Percentiles rank a stretch among this genome's conserved stretches.
phyloP scores from a whole-genome alignment of 2,797 vertebrate species.

The Parambassis ranga region DNA sequence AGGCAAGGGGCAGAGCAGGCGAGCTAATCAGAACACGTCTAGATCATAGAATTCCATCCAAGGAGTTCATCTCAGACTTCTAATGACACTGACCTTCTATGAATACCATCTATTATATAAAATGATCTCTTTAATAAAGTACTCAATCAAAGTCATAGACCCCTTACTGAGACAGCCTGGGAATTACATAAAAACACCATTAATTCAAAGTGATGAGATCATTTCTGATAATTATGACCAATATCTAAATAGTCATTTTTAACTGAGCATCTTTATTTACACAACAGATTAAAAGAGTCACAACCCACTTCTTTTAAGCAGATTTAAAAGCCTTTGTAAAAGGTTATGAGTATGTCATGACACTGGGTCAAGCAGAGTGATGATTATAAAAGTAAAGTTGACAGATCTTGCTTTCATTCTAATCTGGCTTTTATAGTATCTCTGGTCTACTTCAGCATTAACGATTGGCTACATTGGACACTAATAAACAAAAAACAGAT shows the following conservation, averaged over 20 bases:
- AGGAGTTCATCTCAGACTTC: constrained; percentile 60
- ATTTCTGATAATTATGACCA: constrained; percentile 40
- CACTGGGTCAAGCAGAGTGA: constrained; percentile 58
- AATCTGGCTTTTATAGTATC: constrained; percentile 72
- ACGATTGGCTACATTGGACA: constrained; percentile 28
- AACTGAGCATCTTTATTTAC: constrained; percentile 66
- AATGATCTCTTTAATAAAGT: constrained; percentile 72
- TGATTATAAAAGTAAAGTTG: constrained; percentile 62
- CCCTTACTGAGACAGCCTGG: constrained; percentile 40
- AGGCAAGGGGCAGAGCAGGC: constrained; percentile 5
- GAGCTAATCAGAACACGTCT: constrained; percentile 58
- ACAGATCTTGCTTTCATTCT: constrained; percentile 70
- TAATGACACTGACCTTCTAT: constrained; percentile 74
- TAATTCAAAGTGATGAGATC: constrained; percentile 30
- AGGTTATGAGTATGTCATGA: constrained; percentile 67
- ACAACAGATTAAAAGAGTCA: constrained; percentile 63
- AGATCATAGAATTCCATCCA: constrained; percentile 45
- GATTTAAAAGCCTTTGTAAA: constrained; percentile 56
- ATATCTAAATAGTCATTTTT: constrained; percentile 60
- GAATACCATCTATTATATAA: constrained; percentile 72
- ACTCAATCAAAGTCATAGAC: constrained; percentile 66
- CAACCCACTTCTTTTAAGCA: constrained; percentile 44
- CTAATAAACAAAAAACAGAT: constrained; percentile 58
- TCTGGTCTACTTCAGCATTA: constrained; percentile 44
- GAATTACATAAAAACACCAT: constrained; percentile 46